Evolutionary conservation across 2,113 vertebrate genomes (phyloP).

Genomic region (Empidonax traillii): DNA sequence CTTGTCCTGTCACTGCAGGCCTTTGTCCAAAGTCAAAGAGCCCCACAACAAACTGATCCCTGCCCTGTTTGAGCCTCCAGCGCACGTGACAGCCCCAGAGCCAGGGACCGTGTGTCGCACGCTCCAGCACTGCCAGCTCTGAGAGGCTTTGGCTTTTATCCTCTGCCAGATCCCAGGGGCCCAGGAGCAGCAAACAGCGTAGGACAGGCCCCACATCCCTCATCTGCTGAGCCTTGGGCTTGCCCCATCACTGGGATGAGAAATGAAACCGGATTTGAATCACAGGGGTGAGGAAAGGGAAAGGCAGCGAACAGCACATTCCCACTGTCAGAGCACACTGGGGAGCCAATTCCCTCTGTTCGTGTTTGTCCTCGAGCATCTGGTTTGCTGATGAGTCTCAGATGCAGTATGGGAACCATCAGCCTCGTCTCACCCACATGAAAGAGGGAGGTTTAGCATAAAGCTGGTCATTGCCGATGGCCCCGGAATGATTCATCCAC

Average conservation of each 20-base stretch:
- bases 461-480: constrained; percentile 46
- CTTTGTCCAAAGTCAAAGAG: neutral
- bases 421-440: constrained; percentile 15
- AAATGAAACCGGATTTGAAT: neutral
- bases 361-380: neutral
- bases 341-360: neutral
- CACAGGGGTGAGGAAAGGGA: neutral
- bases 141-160: neutral
- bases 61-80: neutral
- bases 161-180: neutral
- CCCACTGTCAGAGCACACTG: neutral
- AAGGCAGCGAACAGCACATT: neutral
- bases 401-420: constrained; percentile 38
- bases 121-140: neutral
- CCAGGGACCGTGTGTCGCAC: fast-evolving
- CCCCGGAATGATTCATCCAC: constrained; percentile 1
- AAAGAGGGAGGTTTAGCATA: constrained; percentile 45
- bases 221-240: neutral
- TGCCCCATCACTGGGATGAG: neutral
- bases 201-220: neutral
- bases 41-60: neutral
- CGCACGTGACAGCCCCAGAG: neutral
- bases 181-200: neutral
- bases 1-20: neutral
- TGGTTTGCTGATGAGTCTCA: neutral